A percentile compares a stretch with the other conserved stretches of the same genome.
Evolutionary conservation across 2,888 invertebrate genomes (phyloP).

Genomic region (Sicus ferrugineus): DNA sequence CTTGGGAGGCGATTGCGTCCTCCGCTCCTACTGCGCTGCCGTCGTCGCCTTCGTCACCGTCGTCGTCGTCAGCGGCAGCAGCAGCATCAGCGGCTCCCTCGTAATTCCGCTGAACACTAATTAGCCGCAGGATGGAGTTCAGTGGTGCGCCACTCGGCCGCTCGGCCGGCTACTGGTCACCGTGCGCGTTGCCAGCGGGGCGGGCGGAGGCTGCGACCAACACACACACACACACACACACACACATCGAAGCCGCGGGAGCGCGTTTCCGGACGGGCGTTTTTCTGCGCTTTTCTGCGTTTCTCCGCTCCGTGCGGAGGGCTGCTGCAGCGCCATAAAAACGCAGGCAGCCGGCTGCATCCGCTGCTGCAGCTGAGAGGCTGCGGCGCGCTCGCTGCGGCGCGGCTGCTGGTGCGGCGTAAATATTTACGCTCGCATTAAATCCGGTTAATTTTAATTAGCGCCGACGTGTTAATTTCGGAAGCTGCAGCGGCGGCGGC

Average conservation of each 20-base stretch:
- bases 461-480: slow-evolving; percentile 41
- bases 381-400: neutral
- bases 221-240: neutral
- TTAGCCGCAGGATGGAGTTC: slow-evolving; percentile 40
- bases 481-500: slow-evolving; percentile 25
- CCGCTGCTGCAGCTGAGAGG: too few relatives aligned
- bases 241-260: neutral
- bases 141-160: slow-evolving; percentile 13
- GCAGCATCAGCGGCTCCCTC: slow-evolving; percentile 27
- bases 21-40: neutral
- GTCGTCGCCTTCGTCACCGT: slow-evolving; percentile 29
- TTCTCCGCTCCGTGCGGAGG: slow-evolving; percentile 5
- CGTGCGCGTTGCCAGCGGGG: slow-evolving; percentile 1
- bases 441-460: slow-evolving; percentile 41
- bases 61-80: slow-evolving; percentile 38
- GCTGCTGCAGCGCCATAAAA: slow-evolving; percentile 5
- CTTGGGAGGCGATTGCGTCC: neutral
- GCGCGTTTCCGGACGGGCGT: slow-evolving; percentile 20
- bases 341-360: slow-evolving; percentile 24
- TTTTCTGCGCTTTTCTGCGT: slow-evolving; percentile 1
- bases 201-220: neutral
- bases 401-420: slow-evolving; percentile 15
- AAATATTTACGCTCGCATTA: slow-evolving; percentile 36
- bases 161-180: slow-evolving; percentile 7
- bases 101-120: slow-evolving; percentile 40